phyloP scores from a whole-genome alignment of 2,888 invertebrate species.

The Ormia ochracea region DNA sequence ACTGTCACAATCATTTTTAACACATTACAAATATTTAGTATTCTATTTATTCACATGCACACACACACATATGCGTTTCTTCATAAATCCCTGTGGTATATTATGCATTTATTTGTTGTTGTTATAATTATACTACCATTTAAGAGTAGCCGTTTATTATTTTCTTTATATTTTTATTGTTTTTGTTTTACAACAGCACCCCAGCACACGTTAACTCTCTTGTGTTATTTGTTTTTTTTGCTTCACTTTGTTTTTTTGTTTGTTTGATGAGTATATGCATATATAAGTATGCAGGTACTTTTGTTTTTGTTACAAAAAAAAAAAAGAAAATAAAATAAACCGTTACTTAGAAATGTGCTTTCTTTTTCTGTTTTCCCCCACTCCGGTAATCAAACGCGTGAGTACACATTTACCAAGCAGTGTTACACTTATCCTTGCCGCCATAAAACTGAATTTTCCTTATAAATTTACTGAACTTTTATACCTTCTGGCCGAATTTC shows the following conservation, averaged over 20 bases:
- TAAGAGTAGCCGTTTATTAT: slow-evolving; percentile 6
- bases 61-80: not conserved
- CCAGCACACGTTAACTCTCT: not conserved
- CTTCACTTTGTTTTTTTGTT: not conserved
- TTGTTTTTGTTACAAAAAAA: slow-evolving; percentile 9
- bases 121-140: slow-evolving; percentile 24
- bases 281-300: not conserved
- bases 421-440: slow-evolving; percentile 47
- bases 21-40: slow-evolving; percentile 14
- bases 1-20: slow-evolving; percentile 18
- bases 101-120: slow-evolving; percentile 18
- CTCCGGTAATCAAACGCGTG: not conserved
- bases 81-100: slow-evolving; percentile 31
- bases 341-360: not conserved
- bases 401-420: not conserved
- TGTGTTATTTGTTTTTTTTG: slow-evolving; percentile 5
- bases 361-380: not conserved
- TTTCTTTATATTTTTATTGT: not conserved
- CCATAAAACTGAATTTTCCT: slow-evolving; percentile 44
- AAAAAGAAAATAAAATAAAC: not conserved
- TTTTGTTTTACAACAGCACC: not conserved
- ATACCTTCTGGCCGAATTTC: slow-evolving; percentile 42
- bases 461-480: slow-evolving; percentile 9
- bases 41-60: slow-evolving; percentile 9
- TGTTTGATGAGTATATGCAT: too few relatives aligned